phyloP scores from a whole-genome alignment of 1,140 invertebrate genomes.

The Drosophila arizonae region DNA sequence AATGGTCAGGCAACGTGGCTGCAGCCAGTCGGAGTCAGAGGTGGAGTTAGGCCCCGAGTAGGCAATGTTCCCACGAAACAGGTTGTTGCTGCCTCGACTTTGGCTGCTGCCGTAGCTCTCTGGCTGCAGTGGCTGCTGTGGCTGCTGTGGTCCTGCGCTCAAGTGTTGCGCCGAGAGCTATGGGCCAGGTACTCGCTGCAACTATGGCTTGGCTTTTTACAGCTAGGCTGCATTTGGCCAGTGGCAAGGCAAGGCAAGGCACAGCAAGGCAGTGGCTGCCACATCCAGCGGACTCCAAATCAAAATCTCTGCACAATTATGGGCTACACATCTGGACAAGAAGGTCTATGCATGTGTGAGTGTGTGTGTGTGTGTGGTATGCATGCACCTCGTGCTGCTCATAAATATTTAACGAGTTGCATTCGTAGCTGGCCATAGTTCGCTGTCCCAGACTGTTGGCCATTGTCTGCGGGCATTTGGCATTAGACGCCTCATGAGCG shows the following conservation, averaged over 20 bases:
- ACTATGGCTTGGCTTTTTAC: constrained; percentile 64
- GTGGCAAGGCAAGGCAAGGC: constrained; percentile 70
- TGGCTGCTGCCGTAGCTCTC: constrained; percentile 19
- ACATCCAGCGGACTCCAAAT: constrained; percentile 64
- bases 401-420: constrained; percentile 80
- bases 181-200: constrained; percentile 62
- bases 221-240: constrained; percentile 67
- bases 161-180: constrained; percentile 80
- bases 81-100: constrained; percentile 59
- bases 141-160: constrained; percentile 43
- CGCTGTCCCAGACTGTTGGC: constrained; percentile 6
- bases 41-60: constrained; percentile 4
- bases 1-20: constrained; percentile 53
- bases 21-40: constrained; percentile 29
- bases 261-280: constrained; percentile 58
- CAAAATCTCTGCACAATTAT: constrained; percentile 79
- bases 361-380: constrained; percentile 37
- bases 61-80: constrained; percentile 82
- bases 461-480: constrained; percentile 57
- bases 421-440: constrained; percentile 55
- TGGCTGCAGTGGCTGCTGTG: constrained; percentile 18
- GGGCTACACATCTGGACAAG: constrained; percentile 73
- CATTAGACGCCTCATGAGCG: constrained; percentile 78
- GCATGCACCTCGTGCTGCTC: constrained; percentile 73
- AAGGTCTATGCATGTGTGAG: constrained; percentile 20